A percentile compares a stretch with the other conserved stretches of the same genome.
These are phyloP conservation scores for Perdita meconis DNA, from an alignment of 2,888 invertebrate species.

Conservation along the genomic window DNA sequence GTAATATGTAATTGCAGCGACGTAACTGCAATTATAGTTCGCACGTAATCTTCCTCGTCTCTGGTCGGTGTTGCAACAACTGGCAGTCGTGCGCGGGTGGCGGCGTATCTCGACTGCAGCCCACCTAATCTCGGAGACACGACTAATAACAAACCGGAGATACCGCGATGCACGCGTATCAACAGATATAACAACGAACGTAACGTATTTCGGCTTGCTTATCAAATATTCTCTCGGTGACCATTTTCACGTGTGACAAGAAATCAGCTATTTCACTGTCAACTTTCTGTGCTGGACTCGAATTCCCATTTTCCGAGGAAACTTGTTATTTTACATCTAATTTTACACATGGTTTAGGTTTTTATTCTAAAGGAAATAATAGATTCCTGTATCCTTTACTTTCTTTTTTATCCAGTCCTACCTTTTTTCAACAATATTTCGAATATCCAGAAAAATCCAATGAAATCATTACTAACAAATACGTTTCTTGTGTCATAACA, in stretches of 20 bases:
- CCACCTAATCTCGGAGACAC: constrained; percentile 47
- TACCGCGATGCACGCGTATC: constrained; percentile 48
- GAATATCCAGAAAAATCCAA: too few relatives aligned
- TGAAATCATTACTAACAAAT: too few relatives aligned
- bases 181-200: constrained; percentile 49
- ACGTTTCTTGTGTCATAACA: too few relatives aligned
- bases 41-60: constrained; percentile 51
- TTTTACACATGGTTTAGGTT: too few relatives aligned
- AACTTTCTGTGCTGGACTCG: constrained; percentile 19
- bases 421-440: too few relatives aligned
- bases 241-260: not conserved
- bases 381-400: too few relatives aligned
- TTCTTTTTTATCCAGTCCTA: too few relatives aligned
- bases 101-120: constrained; percentile 44
- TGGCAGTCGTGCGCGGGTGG: constrained; percentile 9
- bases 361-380: too few relatives aligned
- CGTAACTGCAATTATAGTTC: constrained; percentile 57
- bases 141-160: constrained; percentile 53
- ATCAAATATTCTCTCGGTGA: constrained; percentile 25
- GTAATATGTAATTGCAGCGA: constrained; percentile 42
- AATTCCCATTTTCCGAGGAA: too few relatives aligned
- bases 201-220: constrained; percentile 40
- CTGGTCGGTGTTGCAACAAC: constrained; percentile 26
- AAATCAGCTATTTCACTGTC: constrained; percentile 29
- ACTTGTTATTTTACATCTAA: too few relatives aligned